Evolutionary conservation across 2,113 vertebrate genomes (phyloP).

Genomic region (Bujurquina vittata): DNA sequence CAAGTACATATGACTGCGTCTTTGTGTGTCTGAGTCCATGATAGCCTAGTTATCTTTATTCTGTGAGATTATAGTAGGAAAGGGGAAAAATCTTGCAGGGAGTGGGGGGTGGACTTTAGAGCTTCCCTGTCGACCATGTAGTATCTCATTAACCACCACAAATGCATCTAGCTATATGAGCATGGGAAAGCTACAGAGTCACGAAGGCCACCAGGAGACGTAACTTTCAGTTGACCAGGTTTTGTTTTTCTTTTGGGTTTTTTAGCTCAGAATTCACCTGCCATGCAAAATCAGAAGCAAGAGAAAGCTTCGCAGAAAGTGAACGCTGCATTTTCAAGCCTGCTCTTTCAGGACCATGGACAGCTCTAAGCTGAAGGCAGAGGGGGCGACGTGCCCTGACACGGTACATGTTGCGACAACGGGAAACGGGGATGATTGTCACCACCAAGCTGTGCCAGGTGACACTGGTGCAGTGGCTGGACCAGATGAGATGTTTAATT

Average conservation of each 20-base stretch:
- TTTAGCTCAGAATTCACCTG: background rate
- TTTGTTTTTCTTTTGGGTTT: background rate
- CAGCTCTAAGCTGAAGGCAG: slow-evolving; percentile 50
- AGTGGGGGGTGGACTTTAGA: background rate
- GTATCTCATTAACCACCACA: background rate
- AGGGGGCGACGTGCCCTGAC: slow-evolving; percentile 23
- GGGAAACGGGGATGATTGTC: slow-evolving; percentile 36
- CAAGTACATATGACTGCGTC: slow-evolving; percentile 12
- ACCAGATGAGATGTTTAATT: slow-evolving; percentile 53
- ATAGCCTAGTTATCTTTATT: slow-evolving; percentile 23
- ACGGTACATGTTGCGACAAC: slow-evolving; percentile 5
- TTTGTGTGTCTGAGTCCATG: background rate
- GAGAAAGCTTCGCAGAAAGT: background rate
- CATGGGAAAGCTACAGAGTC: background rate
- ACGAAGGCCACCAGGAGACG: no score
- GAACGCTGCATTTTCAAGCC: slow-evolving; percentile 12
- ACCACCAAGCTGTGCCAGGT: slow-evolving; percentile 44
- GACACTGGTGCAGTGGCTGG: slow-evolving; percentile 35
- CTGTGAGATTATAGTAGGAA: background rate
- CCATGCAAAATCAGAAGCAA: background rate
- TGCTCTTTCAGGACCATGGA: slow-evolving; percentile 76
- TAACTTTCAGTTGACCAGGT: background rate
- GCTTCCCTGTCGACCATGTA: background rate
- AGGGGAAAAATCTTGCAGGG: no score
- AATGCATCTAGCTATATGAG: background rate